These are phyloP conservation scores for Nebria brevicollis DNA, from an alignment of 2,888 invertebrate species.

Conservation along the genomic window DNA sequence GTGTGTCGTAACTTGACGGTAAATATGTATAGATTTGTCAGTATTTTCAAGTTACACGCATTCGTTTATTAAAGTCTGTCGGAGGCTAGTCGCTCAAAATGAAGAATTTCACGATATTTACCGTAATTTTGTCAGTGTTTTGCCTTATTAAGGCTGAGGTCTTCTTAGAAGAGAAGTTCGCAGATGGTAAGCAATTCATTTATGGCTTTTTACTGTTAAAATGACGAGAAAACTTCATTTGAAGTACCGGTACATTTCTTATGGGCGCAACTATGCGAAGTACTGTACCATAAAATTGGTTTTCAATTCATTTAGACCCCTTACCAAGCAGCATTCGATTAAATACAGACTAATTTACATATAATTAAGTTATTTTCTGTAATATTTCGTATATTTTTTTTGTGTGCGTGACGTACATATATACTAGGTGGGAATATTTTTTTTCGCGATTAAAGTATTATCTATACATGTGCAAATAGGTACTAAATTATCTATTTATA, in stretches of 20 bases:
- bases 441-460: too few species aligned
- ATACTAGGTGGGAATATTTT: too few species aligned
- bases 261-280: conserved; percentile 32
- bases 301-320: not conserved
- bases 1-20: conserved; percentile 12
- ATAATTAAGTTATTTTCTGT: too few species aligned
- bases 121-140: conserved; percentile 70
- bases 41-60: conserved; percentile 32
- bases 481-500: not conserved
- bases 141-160: conserved; percentile 74
- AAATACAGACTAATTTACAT: too few species aligned
- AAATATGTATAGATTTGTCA: conserved; percentile 42
- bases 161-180: conserved; percentile 83
- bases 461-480: too few species aligned
- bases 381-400: too few species aligned
- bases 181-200: conserved; percentile 74
- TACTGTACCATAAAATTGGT: not conserved
- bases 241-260: conserved; percentile 23
- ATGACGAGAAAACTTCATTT: not conserved
- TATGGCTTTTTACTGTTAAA: not conserved
- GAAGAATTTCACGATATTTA: conserved; percentile 63
- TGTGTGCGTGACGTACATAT: too few species aligned
- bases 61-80: conserved; percentile 35
- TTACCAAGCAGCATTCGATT: not conserved
- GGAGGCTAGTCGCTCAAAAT: conserved; percentile 52